Evolutionary conservation across 2,113 vertebrate genomes (phyloP).

Genomic region (Etheostoma spectabile): DNA sequence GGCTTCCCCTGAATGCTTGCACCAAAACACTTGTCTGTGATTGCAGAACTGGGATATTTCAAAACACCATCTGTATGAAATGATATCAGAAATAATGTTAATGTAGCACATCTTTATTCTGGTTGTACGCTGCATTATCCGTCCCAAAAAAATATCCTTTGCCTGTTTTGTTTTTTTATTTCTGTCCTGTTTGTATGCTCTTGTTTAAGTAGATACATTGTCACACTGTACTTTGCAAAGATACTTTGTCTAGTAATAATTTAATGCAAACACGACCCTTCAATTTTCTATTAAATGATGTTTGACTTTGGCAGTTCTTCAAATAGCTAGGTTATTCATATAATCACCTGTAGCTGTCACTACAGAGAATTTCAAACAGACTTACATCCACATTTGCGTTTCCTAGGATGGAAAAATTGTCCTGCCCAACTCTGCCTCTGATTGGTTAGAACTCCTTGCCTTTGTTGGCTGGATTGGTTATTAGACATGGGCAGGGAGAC

Average conservation of each 20-base stretch:
- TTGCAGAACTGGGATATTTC: conserved; percentile 12
- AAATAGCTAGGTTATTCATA: not conserved
- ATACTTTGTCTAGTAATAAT: too few species aligned
- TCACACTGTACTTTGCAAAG: not conserved
- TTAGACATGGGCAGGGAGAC: too few species aligned
- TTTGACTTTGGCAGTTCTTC: not conserved
- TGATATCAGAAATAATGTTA: conserved; percentile 14
- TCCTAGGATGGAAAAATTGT: too few species aligned
- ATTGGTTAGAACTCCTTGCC: too few species aligned
- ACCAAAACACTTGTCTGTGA: conserved; percentile 54
- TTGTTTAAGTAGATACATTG: not conserved
- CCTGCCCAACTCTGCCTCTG: too few species aligned
- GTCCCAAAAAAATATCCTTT: not conserved
- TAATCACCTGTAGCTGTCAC: not conserved
- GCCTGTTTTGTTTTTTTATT: conserved; percentile 24
- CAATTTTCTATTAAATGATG: not conserved
- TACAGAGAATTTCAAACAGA: not conserved
- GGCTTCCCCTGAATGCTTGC: conserved; percentile 22
- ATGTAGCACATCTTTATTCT: conserved; percentile 17
- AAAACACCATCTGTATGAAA: conserved; percentile 19
- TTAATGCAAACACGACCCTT: not conserved
- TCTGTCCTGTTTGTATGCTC: conserved; percentile 1
- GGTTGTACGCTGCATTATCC: conserved; percentile 7
- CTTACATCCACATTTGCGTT: too few species aligned
- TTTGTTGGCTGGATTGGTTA: too few species aligned